phyloP scores from a whole-genome alignment of 2,888 invertebrate species.

The Phengaris alcon region DNA sequence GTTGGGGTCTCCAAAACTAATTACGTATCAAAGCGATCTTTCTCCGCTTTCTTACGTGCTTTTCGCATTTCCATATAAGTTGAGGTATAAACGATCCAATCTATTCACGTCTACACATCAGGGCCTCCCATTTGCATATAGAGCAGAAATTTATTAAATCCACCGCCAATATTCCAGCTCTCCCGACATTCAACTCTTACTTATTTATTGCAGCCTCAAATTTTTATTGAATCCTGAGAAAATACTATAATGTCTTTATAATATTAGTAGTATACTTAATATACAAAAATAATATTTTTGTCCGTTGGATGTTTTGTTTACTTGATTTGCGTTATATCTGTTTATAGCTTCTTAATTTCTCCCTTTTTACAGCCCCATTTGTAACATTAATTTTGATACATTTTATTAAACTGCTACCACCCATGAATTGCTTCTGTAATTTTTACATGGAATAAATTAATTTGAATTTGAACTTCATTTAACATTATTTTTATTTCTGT shows the following conservation, averaged over 20 bases:
- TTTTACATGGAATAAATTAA: no score
- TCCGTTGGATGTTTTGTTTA: neutral
- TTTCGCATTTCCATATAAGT: constrained; percentile 79
- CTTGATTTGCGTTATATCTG: neutral
- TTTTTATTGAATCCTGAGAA: constrained; percentile 63
- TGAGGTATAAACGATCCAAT: constrained; percentile 80
- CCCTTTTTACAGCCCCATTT: neutral
- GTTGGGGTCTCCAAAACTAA: constrained; percentile 70
- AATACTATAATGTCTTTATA: neutral
- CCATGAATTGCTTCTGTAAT: no score
- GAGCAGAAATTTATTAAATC: constrained; percentile 80
- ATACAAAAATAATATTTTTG: neutral
- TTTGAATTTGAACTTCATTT: no score
- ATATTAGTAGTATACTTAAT: neutral
- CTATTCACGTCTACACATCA: constrained; percentile 80
- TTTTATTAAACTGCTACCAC: no score
- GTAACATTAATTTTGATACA: no score
- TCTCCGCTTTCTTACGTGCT: constrained; percentile 78
- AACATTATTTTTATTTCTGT: neutral
- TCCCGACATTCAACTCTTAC: constrained; percentile 75
- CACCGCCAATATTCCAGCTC: constrained; percentile 77
- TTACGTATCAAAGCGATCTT: constrained; percentile 77
- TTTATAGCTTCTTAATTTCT: neutral
- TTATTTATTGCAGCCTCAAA: constrained; percentile 62
- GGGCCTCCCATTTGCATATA: constrained; percentile 79